Evolutionary conservation across 2,888 invertebrate genomes (phyloP).

Genomic region (Trachelus iudaicus): DNA sequence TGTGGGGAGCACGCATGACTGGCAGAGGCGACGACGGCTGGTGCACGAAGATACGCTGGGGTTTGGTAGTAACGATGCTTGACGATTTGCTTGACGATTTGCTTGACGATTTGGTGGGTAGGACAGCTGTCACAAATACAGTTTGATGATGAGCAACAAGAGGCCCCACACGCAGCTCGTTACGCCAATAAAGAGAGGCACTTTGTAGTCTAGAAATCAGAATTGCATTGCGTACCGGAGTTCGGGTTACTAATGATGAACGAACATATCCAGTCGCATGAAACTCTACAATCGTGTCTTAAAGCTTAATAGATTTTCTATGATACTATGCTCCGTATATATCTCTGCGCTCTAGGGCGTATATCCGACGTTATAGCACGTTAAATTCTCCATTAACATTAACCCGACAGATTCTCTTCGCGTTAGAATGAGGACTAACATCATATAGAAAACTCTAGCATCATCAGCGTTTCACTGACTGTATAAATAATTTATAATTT

Average conservation of each 20-base stretch:
- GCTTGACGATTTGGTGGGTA: conserved; percentile 56
- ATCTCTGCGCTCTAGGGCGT: not conserved
- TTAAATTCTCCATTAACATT: not conserved
- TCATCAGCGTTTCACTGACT: not conserved
- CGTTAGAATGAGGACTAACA: not conserved
- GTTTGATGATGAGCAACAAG: conserved; percentile 78
- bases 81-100: conserved; percentile 56
- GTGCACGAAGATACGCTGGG: conserved; percentile 57
- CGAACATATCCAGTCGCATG: conserved; percentile 13
- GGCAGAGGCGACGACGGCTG: conserved; percentile 60
- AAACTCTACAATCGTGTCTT: not conserved
- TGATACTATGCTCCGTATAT: not conserved
- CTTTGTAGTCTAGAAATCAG: conserved; percentile 66
- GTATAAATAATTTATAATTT: not conserved
- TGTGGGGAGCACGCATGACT: conserved; percentile 62
- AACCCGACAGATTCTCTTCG: not conserved
- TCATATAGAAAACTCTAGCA: not conserved
- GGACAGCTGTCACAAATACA: conserved; percentile 72
- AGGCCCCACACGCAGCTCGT: conserved; percentile 91
- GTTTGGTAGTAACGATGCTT: conserved; percentile 58
- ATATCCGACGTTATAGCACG: not conserved
- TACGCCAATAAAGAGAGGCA: conserved; percentile 89
- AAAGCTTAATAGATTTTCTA: not conserved
- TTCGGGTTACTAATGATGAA: conserved; percentile 57
- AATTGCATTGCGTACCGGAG: conserved; percentile 64